Evolutionary conservation across 2,888 invertebrate species (phyloP).

Genomic region (Drosophila paranaensis): DNA sequence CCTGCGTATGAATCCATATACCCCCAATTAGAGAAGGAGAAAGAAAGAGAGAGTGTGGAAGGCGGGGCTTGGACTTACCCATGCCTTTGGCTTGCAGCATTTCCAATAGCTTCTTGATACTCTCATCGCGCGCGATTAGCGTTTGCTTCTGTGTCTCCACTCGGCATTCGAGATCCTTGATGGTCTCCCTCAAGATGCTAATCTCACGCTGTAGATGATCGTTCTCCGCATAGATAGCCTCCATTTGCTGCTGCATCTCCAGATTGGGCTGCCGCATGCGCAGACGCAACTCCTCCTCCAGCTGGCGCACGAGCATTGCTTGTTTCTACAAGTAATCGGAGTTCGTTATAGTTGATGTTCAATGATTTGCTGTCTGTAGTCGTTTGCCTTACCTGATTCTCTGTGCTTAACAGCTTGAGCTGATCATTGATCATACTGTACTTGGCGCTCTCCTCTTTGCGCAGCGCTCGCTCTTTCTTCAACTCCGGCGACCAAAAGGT

Average conservation of each 20-base stretch:
- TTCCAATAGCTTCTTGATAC: constrained; percentile 98
- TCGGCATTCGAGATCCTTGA: constrained; percentile 97
- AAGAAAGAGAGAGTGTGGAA: neutral
- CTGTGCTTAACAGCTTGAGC: constrained; percentile 96
- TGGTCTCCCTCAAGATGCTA: constrained; percentile 95
- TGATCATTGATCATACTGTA: constrained; percentile 98
- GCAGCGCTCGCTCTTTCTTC: constrained; percentile 97
- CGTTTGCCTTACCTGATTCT: constrained; percentile 93
- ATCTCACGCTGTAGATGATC: constrained; percentile 97
- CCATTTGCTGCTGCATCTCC: constrained; percentile 96
- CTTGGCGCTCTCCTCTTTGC: constrained; percentile 99
- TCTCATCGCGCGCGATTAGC: constrained; percentile 97
- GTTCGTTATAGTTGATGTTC: neutral
- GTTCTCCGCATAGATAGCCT: constrained; percentile 95
- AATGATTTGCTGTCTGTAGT: too few species aligned
- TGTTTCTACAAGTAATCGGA: constrained; percentile 89
- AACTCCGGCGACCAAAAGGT: constrained; percentile 99
- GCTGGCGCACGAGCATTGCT: constrained; percentile 96
- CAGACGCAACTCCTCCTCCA: constrained; percentile 95
- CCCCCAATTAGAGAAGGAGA: constrained; percentile 1
- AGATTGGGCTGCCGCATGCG: constrained; percentile 95
- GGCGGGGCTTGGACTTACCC: constrained; percentile 88
- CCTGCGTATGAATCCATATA: constrained; percentile 85
- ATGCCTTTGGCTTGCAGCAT: constrained; percentile 99
- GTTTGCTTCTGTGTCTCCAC: constrained; percentile 99